These are phyloP conservation scores for Bactericera cockerelli DNA, from an alignment of 1,140 invertebrate genomes.

Conservation along the genomic window DNA sequence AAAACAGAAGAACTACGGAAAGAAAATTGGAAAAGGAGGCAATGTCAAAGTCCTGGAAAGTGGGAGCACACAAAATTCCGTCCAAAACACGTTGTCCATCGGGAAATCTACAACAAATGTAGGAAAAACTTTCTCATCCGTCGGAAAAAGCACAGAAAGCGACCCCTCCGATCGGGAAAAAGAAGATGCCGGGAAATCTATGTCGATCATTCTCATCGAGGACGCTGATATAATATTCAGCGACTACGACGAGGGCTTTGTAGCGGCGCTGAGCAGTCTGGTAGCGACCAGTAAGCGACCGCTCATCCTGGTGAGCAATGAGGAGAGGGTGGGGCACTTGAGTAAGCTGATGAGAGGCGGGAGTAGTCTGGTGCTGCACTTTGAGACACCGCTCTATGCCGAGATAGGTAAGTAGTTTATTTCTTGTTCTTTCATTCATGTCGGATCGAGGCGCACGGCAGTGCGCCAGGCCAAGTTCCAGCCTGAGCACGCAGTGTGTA, in stretches of 20 bases:
- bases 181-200: slow-evolving; percentile 36
- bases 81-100: no score
- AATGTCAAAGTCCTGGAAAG: no score
- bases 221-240: slow-evolving; percentile 75
- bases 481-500: no score
- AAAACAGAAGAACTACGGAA: no score
- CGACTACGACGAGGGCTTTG: slow-evolving; percentile 69
- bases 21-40: no score
- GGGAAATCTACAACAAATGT: slow-evolving; percentile 21
- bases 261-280: slow-evolving; percentile 57
- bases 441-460: slow-evolving; percentile 34
- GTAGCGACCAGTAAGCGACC: slow-evolving; percentile 67
- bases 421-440: slow-evolving; percentile 48
- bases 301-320: slow-evolving; percentile 60
- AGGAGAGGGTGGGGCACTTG: slow-evolving; percentile 40
- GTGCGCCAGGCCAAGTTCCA: slow-evolving; percentile 12
- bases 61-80: no score
- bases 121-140: slow-evolving; percentile 25
- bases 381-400: slow-evolving; percentile 13
- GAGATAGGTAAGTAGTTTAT: slow-evolving; percentile 31
- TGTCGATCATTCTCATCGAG: slow-evolving; percentile 69
- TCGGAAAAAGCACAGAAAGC: slow-evolving; percentile 39
- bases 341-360: slow-evolving; percentile 36
- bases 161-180: slow-evolving; percentile 41
- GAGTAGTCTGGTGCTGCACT: slow-evolving; percentile 14